Base-by-base conservation (phyloP, 2,113 vertebrate species). In the Xyliphius kryptos region DNA sequence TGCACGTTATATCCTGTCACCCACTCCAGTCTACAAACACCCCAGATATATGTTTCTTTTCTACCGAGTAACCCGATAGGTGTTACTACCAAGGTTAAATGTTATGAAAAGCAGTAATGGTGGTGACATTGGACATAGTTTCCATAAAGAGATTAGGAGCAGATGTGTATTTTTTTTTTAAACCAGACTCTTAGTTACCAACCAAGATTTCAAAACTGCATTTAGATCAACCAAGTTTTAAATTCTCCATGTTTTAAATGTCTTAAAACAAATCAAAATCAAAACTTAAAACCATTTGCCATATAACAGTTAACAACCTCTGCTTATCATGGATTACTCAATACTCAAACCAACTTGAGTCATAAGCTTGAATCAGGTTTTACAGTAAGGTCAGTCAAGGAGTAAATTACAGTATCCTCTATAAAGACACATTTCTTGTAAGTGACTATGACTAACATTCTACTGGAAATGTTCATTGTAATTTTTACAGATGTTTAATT, bases 101-200 rank as follows among this genome's bases (percentile, higher is more conserved):
- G 54, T 54, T 68, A 52, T 51, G 38, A 49, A 47, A 58, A 50
- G 51, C 41, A 53, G 47, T 59, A 47, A 43, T 58, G 51, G 53
- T 56, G 63, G 56, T 58, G 56, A 58, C 56, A 58, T 41, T 46
- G 22, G 41, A 58, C 56, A 58, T 40, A 21, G 12, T 22, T 57
- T 38, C 47, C 54, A 59, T 20, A 21, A 66, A 51, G 32, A n/a
- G 57, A 71, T 66, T 54, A 46, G 21, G 36, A 66, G 13, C 69
- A 65, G 57, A 67, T 62, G 41, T 46, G 20, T 40, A 15, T 26
- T 61, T 43, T 69, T 41, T 32, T 32, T 26, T 3, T 5, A 32
- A 15, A 22, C 36, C 4, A 3, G 16, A 44, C 20, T 40, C 16
- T 43, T 5, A 14, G 47, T 46, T 47, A 47, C 32, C 41, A 26